Conservation (phyloP, 1,140 invertebrate genomes). For the Ceratina australensis region DNA sequence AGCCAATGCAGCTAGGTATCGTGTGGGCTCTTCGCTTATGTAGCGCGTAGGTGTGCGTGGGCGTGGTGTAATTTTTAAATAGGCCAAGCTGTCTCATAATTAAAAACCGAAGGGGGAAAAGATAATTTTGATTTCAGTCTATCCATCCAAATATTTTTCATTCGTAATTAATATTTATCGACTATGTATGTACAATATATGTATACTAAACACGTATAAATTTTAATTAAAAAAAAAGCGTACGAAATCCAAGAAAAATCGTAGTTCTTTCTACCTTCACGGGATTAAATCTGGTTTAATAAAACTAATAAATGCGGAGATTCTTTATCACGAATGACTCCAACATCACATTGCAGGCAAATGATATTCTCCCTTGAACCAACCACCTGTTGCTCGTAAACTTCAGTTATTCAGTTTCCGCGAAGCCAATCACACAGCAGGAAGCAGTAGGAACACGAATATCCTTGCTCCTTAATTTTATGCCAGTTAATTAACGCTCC, state of each 20-base stretch:
- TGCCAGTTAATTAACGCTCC: slow-evolving; percentile 48
- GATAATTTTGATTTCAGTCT: slow-evolving; percentile 48
- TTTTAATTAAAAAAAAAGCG: too few relatives aligned
- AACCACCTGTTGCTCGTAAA: slow-evolving; percentile 63
- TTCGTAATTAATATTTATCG: neutral
- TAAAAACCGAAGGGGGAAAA: slow-evolving; percentile 41
- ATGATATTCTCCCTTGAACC: slow-evolving; percentile 35
- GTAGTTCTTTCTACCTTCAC: too few relatives aligned
- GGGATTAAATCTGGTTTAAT: too few relatives aligned
- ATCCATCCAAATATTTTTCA: neutral
- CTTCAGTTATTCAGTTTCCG: slow-evolving; percentile 46
- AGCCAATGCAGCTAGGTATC: neutral
- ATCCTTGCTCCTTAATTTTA: slow-evolving; percentile 46
- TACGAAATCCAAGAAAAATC: too few relatives aligned
- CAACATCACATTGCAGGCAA: slow-evolving; percentile 34
- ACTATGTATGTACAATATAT: too few relatives aligned
- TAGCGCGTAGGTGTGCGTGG: slow-evolving; percentile 39
- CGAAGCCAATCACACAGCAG: slow-evolving; percentile 16
- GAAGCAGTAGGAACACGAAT: slow-evolving; percentile 41
- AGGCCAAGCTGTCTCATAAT: slow-evolving; percentile 41
- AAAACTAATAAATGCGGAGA: slow-evolving; percentile 19
- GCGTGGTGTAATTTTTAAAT: slow-evolving; percentile 47
- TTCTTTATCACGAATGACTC: neutral
- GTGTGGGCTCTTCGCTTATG: slow-evolving; percentile 21
- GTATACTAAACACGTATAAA: too few relatives aligned